A percentile compares a stretch with the other conserved stretches of the same genome.
Conservation (phyloP, 2,888 invertebrate genomes). For the Tipula helvola region DNA sequence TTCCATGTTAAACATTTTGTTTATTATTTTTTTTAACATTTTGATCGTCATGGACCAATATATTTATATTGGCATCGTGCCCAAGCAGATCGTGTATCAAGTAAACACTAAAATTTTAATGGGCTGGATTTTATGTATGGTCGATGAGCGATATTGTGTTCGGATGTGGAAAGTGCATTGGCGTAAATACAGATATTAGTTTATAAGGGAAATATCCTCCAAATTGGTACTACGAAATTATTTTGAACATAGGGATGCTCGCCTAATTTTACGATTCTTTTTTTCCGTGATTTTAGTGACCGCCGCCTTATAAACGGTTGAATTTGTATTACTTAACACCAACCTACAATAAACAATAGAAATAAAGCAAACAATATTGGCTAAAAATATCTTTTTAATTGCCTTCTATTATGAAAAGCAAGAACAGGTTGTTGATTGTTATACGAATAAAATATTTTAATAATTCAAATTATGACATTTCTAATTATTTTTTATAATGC, state of each 20-base stretch:
- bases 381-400: background rate
- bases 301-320: background rate
- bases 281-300: background rate
- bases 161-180: background rate
- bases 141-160: background rate
- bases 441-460: background rate
- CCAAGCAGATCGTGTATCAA: background rate
- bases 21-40: background rate
- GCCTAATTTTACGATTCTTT: too few relatives aligned
- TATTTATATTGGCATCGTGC: background rate
- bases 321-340: background rate
- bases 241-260: too few relatives aligned
- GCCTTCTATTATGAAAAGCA: background rate
- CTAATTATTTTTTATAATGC: background rate
- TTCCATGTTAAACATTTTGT: background rate
- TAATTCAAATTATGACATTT: background rate
- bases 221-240: background rate
- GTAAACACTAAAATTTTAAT: background rate
- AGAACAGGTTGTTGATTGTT: background rate
- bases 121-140: background rate
- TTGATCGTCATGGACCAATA: background rate
- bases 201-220: background rate
- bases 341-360: background rate
- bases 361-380: background rate
- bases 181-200: background rate